Evolutionary conservation across 2,113 vertebrate genomes (phyloP).

Genomic region (Sander lucioperca): DNA sequence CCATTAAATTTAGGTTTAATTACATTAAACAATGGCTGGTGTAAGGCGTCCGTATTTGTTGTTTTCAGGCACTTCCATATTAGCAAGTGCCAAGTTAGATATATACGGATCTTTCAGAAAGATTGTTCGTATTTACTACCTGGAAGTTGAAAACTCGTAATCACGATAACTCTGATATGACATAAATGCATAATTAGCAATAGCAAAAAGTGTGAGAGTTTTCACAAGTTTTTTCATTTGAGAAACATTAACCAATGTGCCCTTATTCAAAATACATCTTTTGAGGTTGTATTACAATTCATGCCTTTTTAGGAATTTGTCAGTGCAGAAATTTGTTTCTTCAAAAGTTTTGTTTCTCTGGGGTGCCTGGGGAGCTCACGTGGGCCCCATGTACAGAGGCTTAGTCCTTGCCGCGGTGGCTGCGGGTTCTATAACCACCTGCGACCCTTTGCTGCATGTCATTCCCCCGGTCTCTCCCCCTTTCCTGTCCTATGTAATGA

Average conservation of each 20-base stretch:
- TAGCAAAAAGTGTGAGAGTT: background rate
- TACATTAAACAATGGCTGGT: background rate
- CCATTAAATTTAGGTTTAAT: background rate
- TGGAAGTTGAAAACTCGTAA: background rate
- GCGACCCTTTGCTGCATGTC: too few species aligned
- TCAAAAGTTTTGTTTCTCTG: background rate
- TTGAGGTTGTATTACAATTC: background rate
- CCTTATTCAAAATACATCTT: background rate
- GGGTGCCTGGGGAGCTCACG: too few species aligned
- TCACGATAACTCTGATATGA: background rate
- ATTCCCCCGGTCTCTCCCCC: too few species aligned
- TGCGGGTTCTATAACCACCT: too few species aligned
- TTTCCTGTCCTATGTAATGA: too few species aligned
- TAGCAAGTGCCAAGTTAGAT: background rate
- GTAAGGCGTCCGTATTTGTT: background rate
- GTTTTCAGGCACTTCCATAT: background rate
- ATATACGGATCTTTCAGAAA: background rate
- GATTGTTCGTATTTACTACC: background rate
- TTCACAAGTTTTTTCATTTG: background rate
- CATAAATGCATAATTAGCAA: background rate
- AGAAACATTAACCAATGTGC: background rate
- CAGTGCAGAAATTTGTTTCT: background rate
- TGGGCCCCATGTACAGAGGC: too few species aligned
- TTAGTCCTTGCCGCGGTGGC: too few species aligned
- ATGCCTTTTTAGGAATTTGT: slow-evolving; percentile 14